Evolutionary conservation across 2,113 vertebrate species (phyloP).

Genomic region (Muntiacus reevesi): DNA sequence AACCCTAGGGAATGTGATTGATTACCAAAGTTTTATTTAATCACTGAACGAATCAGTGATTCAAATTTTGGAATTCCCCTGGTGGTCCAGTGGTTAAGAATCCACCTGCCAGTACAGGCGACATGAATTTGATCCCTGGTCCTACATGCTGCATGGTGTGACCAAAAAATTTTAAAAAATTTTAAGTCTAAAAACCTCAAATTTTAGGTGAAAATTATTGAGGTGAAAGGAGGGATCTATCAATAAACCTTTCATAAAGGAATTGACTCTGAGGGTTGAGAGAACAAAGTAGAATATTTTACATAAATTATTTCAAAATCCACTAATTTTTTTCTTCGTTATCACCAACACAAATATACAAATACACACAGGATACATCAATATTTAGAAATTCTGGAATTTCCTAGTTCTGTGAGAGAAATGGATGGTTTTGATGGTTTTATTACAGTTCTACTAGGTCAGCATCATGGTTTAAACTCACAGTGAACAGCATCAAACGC

Average conservation of each 20-base stretch:
- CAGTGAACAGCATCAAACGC: neutral
- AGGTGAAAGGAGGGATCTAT: neutral
- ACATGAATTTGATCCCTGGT: neutral
- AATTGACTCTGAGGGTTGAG: neutral
- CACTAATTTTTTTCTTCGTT: neutral
- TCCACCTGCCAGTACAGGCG: neutral
- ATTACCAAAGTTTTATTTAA: neutral
- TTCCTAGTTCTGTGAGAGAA: neutral
- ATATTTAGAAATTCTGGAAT: neutral
- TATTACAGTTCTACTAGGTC: neutral
- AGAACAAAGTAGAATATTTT: neutral
- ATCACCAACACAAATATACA: neutral
- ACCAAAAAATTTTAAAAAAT: neutral
- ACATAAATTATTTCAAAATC: neutral
- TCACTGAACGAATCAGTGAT: neutral
- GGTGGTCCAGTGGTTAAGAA: neutral
- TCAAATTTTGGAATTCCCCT: neutral
- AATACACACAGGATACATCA: neutral
- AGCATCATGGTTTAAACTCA: neutral
- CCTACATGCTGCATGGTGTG: neutral
- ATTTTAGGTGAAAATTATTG: neutral
- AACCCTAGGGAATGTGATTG: neutral
- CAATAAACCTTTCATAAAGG: neutral
- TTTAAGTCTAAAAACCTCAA: neutral
- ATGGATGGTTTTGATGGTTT: neutral